Conservation (phyloP, 2,113 vertebrate species). For the Ammodramus savannarum region DNA sequence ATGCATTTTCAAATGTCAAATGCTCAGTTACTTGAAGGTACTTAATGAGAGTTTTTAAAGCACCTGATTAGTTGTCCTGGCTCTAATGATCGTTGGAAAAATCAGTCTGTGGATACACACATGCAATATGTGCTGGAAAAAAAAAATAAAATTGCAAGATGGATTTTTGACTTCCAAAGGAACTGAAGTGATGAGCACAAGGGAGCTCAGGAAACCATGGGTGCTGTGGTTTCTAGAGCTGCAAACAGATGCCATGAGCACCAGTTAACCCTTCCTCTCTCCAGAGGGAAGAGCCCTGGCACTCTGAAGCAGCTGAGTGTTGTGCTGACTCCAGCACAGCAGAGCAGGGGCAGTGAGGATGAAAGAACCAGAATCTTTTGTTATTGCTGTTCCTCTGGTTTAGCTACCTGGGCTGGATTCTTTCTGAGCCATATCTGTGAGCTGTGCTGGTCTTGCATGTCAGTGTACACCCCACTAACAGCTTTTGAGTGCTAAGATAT, state of each 20-base stretch:
- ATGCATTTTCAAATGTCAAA: background rate
- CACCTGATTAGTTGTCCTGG: background rate
- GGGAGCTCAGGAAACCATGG: accelerated
- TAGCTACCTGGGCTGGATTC: background rate
- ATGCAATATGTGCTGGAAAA: too few relatives aligned
- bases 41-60: background rate
- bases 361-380: background rate
- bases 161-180: background rate
- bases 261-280: background rate
- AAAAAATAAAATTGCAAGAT: too few relatives aligned
- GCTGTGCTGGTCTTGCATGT: background rate
- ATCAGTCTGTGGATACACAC: too few relatives aligned
- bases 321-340: background rate
- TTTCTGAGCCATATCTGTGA: background rate
- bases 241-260: background rate
- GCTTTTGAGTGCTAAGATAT: background rate
- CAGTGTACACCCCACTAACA: background rate
- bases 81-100: background rate
- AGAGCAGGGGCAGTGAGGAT: background rate
- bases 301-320: accelerated
- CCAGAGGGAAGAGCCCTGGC: background rate
- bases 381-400: background rate
- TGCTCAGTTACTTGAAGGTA: background rate
- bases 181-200: background rate
- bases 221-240: background rate